phyloP scores from a whole-genome alignment of 2,888 invertebrate species.

The Sarcophaga carnaria region DNA sequence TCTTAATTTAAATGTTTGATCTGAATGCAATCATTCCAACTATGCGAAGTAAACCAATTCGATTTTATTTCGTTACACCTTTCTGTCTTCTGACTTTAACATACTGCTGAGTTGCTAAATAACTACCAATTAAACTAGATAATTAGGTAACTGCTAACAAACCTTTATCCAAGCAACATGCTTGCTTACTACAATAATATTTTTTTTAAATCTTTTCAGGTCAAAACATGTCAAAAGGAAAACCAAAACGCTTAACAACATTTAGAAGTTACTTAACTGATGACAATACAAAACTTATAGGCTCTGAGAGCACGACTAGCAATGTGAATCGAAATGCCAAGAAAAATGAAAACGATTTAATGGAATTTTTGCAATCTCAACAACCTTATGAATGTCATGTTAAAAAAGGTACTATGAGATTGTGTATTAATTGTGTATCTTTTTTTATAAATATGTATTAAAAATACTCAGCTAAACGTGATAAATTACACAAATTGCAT shows the following conservation, averaged over 20 bases:
- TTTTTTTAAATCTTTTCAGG: too few species aligned
- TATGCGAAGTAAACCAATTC: too few species aligned
- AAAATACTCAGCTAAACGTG: neutral
- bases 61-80: too few species aligned
- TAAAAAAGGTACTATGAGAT: constrained; percentile 8
- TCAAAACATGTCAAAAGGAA: neutral
- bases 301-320: constrained; percentile 68
- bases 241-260: neutral
- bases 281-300: constrained; percentile 74
- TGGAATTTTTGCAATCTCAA: constrained; percentile 31
- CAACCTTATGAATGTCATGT: neutral
- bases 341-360: constrained; percentile 73
- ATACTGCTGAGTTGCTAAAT: too few species aligned
- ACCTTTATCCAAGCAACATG: too few species aligned
- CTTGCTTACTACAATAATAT: too few species aligned
- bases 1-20: too few species aligned
- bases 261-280: neutral
- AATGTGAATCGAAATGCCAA: constrained; percentile 67
- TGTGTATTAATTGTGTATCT: neutral
- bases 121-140: too few species aligned
- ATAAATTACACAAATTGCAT: neutral
- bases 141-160: too few species aligned
- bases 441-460: constrained; percentile 19
- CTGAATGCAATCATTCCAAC: too few species aligned
- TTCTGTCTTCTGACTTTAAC: too few species aligned